Conservation (phyloP, 2,888 invertebrate species). For the Pristionchus arcanus region DNA sequence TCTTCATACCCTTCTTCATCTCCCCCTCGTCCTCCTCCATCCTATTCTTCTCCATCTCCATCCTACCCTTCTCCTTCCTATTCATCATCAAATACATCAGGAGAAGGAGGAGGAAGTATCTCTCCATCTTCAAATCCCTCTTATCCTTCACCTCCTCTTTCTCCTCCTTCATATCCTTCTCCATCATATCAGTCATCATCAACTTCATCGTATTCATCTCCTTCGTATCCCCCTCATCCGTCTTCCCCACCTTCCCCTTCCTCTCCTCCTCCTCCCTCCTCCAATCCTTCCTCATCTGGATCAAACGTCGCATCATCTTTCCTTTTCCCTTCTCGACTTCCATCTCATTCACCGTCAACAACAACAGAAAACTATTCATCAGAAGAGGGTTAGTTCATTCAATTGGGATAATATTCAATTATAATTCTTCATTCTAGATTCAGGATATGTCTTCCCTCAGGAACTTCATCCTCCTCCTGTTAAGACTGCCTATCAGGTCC, state of each 20-base stretch:
- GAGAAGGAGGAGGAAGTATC: no score
- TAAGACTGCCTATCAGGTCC: slow-evolving; percentile 4
- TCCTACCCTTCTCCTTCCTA: not conserved
- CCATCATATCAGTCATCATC: slow-evolving; percentile 14
- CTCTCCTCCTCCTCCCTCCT: not conserved
- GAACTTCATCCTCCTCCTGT: slow-evolving; percentile 15
- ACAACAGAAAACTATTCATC: not conserved
- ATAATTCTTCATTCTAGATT: not conserved
- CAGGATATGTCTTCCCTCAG: not conserved
- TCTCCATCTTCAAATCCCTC: not conserved
- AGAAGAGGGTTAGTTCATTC: not conserved
- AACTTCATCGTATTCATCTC: not conserved
- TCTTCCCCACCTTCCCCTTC: not conserved
- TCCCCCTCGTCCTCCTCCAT: not conserved
- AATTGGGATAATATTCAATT: not conserved
- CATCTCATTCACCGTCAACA: not conserved
- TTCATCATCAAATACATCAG: not conserved
- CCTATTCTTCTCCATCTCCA: not conserved
- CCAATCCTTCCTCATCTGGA: not conserved
- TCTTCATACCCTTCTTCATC: not conserved
- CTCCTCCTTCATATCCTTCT: not conserved
- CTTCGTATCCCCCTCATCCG: not conserved
- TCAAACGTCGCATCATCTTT: not conserved
- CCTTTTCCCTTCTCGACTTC: not conserved
- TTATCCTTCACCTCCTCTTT: not conserved